phyloP scores from a whole-genome alignment of 2,888 invertebrate genomes.

The Brenthis daphne region DNA sequence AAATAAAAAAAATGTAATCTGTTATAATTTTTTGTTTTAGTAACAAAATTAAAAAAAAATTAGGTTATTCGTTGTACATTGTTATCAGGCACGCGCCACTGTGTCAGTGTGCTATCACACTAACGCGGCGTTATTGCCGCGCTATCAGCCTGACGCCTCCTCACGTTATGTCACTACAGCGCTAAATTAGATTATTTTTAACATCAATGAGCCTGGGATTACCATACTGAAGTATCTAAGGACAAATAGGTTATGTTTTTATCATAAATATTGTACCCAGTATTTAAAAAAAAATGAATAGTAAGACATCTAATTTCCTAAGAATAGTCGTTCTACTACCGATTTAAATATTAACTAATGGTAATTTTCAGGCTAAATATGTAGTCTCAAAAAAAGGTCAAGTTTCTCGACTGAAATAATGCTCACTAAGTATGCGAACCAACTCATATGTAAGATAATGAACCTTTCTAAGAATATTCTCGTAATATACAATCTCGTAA shows the following conservation, averaged over 20 bases:
- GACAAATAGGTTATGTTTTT: not conserved
- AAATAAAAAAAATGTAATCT: no score
- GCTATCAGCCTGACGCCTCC: constrained; percentile 30
- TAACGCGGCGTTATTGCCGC: constrained; percentile 4
- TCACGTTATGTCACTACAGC: constrained; percentile 10
- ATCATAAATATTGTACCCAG: not conserved
- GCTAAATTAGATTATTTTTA: constrained; percentile 3
- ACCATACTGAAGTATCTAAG: not conserved
- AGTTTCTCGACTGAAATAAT: not conserved
- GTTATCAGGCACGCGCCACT: constrained; percentile 35
- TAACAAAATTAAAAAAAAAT: not conserved
- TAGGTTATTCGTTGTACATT: not conserved
- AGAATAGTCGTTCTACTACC: no score
- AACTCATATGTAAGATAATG: not conserved
- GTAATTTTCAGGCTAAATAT: no score
- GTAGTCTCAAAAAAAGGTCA: no score
- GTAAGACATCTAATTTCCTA: no score
- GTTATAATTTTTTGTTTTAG: no score
- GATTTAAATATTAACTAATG: no score
- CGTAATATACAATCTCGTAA: not conserved
- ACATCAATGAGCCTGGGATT: constrained; percentile 9
- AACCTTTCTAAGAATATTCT: not conserved
- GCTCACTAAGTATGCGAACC: not conserved
- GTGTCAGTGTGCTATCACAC: constrained; percentile 35
- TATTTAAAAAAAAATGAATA: no score